Evolutionary conservation across 2,797 vertebrate species (phyloP), one percentile per base, ranked within the genome.

Genomic region (Spatula versicolor): DNA sequence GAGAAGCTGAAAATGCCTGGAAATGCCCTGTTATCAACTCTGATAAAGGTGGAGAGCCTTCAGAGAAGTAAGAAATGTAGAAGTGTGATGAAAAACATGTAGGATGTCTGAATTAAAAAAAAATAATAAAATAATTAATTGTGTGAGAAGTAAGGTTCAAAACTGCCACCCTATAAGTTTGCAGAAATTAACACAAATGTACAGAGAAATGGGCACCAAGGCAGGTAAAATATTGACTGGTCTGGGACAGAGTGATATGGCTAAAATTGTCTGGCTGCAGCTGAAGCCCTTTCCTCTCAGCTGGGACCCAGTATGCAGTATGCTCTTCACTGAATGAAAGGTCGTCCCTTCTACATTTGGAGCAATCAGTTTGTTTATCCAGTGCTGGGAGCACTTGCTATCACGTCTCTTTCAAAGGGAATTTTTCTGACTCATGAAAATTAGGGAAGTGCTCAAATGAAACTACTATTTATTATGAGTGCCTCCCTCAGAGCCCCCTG

Each of bases 351-450:
- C 73, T 43, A 60, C 17, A 5, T 78, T 81, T 55, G 58, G 31
- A 88, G 33, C 15, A 69, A 72, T 45, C 25, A 5, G 4, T 23
- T 91, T 82, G 35, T 90, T 93, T 88, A 81, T 48, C 28, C 43
- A 71, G 43, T 22, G n/a, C 74, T 1, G 3, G 50, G 26, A 83
- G 46, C 46, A 56, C 63, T 74, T 86, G 35, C 41, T 94, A 74
- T 62, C 71, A 62, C 28, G 43, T 58, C 54, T 75, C 48, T 63
- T 94, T 94, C 64, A 84, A 93, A 92, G 17, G 22, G 63, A 63
- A 43, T 73, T 90, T 78, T 95, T 86, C 83, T 84, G 78, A 91
- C 64, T 92, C 48, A 83, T 77, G 48, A 83, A 80, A 89, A 87
- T 77, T 64, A 74, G 12, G 37, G 22, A 95, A 84, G 45, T n/a